Percentiles rank a stretch among this genome's conserved stretches.
These are phyloP conservation scores for Bubo bubo DNA, from an alignment of 2,113 vertebrate genomes.

Conservation along the genomic window DNA sequence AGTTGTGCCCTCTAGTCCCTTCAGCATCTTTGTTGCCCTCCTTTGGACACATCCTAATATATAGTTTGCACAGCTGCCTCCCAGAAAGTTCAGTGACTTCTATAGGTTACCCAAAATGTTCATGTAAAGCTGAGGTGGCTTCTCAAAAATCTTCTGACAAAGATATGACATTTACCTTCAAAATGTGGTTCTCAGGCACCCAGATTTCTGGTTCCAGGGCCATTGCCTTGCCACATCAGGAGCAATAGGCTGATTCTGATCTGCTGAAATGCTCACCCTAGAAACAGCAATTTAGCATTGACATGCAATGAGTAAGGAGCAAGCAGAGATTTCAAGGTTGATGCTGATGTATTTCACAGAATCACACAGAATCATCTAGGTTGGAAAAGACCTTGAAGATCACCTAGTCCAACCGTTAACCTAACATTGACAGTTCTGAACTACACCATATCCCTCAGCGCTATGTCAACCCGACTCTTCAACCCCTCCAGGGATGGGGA, in stretches of 20 bases:
- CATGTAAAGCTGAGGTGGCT: not conserved
- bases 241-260: not conserved
- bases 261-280: not conserved
- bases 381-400: too few species aligned
- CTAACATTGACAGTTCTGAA: too few species aligned
- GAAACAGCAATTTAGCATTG: not conserved
- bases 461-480: too few species aligned
- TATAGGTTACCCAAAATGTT: not conserved
- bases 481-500: too few species aligned
- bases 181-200: not conserved
- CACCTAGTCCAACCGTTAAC: too few species aligned
- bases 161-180: not conserved
- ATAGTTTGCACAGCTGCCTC: not conserved
- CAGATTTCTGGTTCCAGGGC: not conserved
- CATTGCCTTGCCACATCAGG: not conserved
- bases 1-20: not conserved
- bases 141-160: not conserved
- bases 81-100: not conserved
- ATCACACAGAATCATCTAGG: too few species aligned
- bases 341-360: not conserved
- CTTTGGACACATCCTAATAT: accelerated
- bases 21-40: not conserved
- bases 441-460: too few species aligned
- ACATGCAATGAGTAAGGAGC: not conserved
- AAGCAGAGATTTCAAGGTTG: not conserved